phyloP scores from a whole-genome alignment of 2,113 vertebrate species.

The Pithys albifrons region DNA sequence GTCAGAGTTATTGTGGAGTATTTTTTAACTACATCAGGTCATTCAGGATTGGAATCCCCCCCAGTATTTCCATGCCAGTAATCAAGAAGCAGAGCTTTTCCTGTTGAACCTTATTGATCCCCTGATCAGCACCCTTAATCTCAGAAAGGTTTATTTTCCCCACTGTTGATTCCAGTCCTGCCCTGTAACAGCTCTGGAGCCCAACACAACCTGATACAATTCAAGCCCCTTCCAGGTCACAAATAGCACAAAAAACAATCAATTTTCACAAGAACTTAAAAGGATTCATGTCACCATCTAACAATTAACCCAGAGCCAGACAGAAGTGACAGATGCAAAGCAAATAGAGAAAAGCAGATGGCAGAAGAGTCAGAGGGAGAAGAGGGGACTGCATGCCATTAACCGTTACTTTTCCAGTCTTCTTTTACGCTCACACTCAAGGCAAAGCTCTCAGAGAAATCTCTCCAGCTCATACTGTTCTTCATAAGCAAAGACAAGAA shows the following conservation, averaged over 20 bases:
- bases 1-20: background rate
- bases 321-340: constrained; percentile 62
- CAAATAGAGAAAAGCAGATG: constrained; percentile 72
- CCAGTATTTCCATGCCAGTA: background rate
- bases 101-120: background rate
- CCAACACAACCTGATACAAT: background rate
- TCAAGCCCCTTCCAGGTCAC: constrained; percentile 44
- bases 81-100: background rate
- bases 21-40: background rate
- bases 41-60: background rate
- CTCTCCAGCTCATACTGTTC: constrained; percentile 76
- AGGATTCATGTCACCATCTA: background rate
- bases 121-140: background rate
- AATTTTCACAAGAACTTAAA: background rate
- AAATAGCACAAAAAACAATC: background rate
- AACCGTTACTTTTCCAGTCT: constrained; percentile 88
- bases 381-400: constrained; percentile 83
- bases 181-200: background rate
- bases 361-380: constrained; percentile 62
- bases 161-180: background rate
- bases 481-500: constrained; percentile 79
- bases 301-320: constrained; percentile 38
- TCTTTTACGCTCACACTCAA: constrained; percentile 75
- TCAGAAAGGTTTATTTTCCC: background rate
- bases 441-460: constrained; percentile 78